These are phyloP conservation scores for Mustela nigripes DNA, from an alignment of 2,113 vertebrate species.

Conservation along the genomic window DNA sequence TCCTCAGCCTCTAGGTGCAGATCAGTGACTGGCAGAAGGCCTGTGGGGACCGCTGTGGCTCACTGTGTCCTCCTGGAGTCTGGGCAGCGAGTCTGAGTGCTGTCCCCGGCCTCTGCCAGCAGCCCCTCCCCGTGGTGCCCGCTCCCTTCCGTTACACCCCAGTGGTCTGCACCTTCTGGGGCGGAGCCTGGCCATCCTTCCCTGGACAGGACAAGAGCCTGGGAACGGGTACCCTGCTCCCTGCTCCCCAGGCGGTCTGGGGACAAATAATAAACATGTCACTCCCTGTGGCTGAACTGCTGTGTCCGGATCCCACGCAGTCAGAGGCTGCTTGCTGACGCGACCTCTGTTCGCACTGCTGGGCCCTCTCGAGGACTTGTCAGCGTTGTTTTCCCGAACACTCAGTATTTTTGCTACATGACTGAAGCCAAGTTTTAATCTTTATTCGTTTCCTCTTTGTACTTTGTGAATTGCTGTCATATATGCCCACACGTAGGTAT, in stretches of 20 bases:
- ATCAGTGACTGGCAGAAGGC: not conserved
- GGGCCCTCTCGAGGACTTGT: not conserved
- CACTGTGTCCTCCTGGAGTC: accelerated
- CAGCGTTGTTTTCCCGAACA: not conserved
- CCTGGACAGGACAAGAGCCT: not conserved
- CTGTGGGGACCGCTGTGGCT: accelerated
- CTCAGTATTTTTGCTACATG: not conserved
- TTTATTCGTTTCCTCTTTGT: not conserved
- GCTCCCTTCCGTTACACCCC: accelerated
- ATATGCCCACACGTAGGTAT: not conserved
- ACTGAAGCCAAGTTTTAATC: not conserved
- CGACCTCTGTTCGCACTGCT: not conserved
- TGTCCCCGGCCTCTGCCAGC: not conserved
- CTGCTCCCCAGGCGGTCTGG: too few relatives aligned
- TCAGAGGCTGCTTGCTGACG: not conserved
- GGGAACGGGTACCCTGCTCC: not conserved
- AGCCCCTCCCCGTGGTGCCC: accelerated
- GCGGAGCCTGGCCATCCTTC: not conserved
- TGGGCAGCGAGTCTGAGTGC: accelerated
- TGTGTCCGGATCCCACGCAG: accelerated
- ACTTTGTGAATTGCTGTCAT: not conserved
- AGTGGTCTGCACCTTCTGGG: accelerated
- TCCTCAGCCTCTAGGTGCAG: not conserved
- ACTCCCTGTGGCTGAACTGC: not conserved
- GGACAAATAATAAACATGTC: not conserved